phyloP scores from a whole-genome alignment of 2,888 invertebrate species.

The Apotomis betuletana region DNA sequence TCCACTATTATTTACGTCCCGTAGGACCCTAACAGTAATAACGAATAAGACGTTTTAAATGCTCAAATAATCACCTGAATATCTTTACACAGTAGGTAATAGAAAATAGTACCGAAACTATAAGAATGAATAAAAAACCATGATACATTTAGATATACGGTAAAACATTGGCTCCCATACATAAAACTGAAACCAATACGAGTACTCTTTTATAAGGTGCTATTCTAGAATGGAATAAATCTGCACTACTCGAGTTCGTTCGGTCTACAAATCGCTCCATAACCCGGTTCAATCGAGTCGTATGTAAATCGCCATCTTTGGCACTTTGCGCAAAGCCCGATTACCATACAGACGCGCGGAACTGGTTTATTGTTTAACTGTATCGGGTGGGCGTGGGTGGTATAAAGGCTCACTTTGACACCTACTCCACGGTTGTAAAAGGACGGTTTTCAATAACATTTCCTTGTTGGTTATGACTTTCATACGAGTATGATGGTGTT shows the following conservation, averaged over 20 bases:
- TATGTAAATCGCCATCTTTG: slow-evolving; percentile 26
- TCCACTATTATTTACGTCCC: too few relatives aligned
- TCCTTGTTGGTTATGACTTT: background rate
- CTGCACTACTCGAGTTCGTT: background rate
- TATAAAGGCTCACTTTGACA: background rate
- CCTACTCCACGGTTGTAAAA: background rate
- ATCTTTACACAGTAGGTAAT: too few relatives aligned
- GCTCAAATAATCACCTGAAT: too few relatives aligned
- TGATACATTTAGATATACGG: too few relatives aligned
- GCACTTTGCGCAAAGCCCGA: slow-evolving; percentile 13
- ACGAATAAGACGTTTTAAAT: too few relatives aligned
- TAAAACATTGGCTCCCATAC: too few relatives aligned
- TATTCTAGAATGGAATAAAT: slow-evolving; percentile 5
- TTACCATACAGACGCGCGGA: slow-evolving; percentile 25
- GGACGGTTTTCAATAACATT: background rate
- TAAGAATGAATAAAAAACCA: too few relatives aligned
- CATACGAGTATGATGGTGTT: background rate
- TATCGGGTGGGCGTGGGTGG: background rate
- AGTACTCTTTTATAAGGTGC: slow-evolving; percentile 1
- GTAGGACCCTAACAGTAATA: too few relatives aligned
- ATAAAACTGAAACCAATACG: background rate
- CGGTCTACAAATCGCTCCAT: slow-evolving; percentile 27
- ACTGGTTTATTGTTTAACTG: slow-evolving; percentile 31
- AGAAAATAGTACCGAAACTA: too few relatives aligned
- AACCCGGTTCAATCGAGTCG: slow-evolving; percentile 22